Evolutionary conservation across 2,888 invertebrate species (phyloP), one percentile per base, ranked within the genome.

Genomic region (Leucozona laternaria): DNA sequence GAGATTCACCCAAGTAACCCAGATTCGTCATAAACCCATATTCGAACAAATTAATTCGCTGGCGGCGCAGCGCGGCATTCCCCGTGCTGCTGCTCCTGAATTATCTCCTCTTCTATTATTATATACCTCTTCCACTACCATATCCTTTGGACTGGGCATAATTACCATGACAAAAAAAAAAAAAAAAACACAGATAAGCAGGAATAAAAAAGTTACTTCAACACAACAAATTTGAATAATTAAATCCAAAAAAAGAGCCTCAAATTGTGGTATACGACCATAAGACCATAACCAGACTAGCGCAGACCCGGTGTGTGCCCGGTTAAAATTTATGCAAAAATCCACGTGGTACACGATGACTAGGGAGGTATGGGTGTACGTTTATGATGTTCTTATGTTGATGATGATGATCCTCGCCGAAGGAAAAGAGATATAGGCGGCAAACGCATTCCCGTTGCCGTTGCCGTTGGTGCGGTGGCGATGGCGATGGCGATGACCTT

Each of bases 21-120:
- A 86, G 78, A 86, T 86, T 86, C 82, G 75, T 86, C 86, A 86
- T 86, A 86, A 86, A 75, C 78, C 86, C 86, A 86, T 86, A 86
- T 86, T 86, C 86, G 86, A 82, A 86, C 73, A 79, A 86, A 86
- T 86, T 86, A 86, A 82, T 86, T 86, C 78, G 62, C 75, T 31
- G 75, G 79, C 64, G 62, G 48, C 45, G 43, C 28, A 11, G 43
- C 28, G 22, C 66, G 45, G 58, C 20, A 58, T 58, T 58, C 58
- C 37, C 34, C 4, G 7, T 28, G n/a, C 25, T n/a, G 13, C 31
- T 66, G 72, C 77, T 82, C 75, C 78, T 78, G 73, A 76, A 84
- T 79, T 76, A 70, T 79, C 71, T 57, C 34, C 17, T 20, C 43
- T 28, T 50, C 40, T 45, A 37, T 45, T 20, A 45, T 70, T 28